Conservation (phyloP, 2,888 invertebrate genomes). For the Patella ulyssiponensis region DNA sequence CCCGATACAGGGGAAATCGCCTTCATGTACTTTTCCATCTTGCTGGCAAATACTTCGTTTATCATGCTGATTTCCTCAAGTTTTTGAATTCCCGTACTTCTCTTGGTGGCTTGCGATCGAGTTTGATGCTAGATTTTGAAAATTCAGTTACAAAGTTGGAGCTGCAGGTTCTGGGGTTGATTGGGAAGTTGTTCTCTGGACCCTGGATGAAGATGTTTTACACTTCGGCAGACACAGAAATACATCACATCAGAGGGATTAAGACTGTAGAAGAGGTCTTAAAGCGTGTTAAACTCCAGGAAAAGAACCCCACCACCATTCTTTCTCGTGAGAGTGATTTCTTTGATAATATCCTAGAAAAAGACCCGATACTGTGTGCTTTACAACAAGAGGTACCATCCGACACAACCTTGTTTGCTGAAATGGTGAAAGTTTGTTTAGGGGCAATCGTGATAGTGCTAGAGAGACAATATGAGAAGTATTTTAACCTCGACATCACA, state of each 20-base stretch:
- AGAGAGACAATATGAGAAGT: too few relatives aligned
- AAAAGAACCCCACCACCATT: too few relatives aligned
- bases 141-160: slow-evolving; percentile 21
- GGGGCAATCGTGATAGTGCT: too few relatives aligned
- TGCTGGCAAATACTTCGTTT: slow-evolving; percentile 21
- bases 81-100: slow-evolving; percentile 27
- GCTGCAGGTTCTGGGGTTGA: slow-evolving; percentile 32
- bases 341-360: too few relatives aligned
- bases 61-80: slow-evolving; percentile 19
- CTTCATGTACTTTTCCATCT: slow-evolving; percentile 39
- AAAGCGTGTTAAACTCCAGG: too few relatives aligned
- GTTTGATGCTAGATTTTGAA: slow-evolving; percentile 26
- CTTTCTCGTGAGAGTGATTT: too few relatives aligned
- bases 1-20: slow-evolving; percentile 36
- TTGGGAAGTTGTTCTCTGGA: slow-evolving; percentile 25
- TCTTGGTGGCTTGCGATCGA: slow-evolving; percentile 28
- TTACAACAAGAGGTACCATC: too few relatives aligned
- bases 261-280: slow-evolving; percentile 1
- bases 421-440: too few relatives aligned
- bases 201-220: slow-evolving; percentile 37
- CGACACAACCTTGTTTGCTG: too few relatives aligned
- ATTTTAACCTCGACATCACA: too few relatives aligned
- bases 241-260: slow-evolving; percentile 18
- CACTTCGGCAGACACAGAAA: slow-evolving; percentile 17
- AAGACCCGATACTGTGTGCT: too few relatives aligned